Percentiles rank a stretch among this genome's conserved stretches.
Evolutionary conservation across 2,797 vertebrate genomes (phyloP).

Genomic region (Trematomus bernacchii): DNA sequence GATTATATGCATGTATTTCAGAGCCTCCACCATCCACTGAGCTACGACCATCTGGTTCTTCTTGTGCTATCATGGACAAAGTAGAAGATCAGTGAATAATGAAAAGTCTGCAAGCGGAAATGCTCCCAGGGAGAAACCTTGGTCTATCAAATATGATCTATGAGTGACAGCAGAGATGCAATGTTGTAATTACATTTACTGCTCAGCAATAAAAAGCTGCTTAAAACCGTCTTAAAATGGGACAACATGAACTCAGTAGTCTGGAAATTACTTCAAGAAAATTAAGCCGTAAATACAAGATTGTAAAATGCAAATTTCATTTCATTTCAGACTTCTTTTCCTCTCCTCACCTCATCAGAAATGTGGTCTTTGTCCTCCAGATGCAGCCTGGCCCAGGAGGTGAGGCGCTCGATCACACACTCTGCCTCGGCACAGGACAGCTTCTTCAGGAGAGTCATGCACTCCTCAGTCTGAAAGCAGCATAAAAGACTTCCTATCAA

Average conservation of each 20-base stretch:
- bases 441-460: slow-evolving; percentile 86
- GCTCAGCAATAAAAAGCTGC: too few relatives aligned
- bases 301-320: not conserved
- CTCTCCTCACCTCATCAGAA: slow-evolving; percentile 86
- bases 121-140: too few relatives aligned
- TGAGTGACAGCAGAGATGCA: too few relatives aligned
- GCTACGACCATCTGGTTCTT: slow-evolving; percentile 85
- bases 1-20: slow-evolving; percentile 87
- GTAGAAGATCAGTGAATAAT: too few relatives aligned
- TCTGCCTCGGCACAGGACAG: slow-evolving; percentile 84
- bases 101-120: too few relatives aligned
- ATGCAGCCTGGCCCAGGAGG: slow-evolving; percentile 88
- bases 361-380: slow-evolving; percentile 86
- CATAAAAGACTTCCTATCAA: slow-evolving; percentile 4
- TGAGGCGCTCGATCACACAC: slow-evolving; percentile 88
- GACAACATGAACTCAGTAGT: too few relatives aligned
- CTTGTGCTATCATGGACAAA: slow-evolving; percentile 82
- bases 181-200: too few relatives aligned
- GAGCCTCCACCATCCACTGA: slow-evolving; percentile 88
- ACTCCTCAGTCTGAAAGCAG: slow-evolving; percentile 86
- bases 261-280: not conserved
- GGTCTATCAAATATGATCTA: too few relatives aligned
- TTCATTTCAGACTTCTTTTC: not conserved
- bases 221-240: too few relatives aligned
- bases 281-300: not conserved